Evolutionary conservation across 2,888 invertebrate genomes (phyloP).

Genomic region (Dione vanillae): DNA sequence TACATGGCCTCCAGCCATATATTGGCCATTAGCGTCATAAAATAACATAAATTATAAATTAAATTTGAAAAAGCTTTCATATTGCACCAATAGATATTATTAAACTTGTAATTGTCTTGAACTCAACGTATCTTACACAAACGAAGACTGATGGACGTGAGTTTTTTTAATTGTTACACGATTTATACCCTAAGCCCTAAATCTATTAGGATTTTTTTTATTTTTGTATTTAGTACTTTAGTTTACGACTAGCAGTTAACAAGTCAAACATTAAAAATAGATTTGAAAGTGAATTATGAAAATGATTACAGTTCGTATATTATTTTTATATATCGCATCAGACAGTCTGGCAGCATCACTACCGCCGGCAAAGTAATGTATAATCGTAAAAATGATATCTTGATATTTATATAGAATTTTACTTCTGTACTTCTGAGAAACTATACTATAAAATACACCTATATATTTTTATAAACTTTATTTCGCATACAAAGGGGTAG

Average conservation of each 20-base stretch:
- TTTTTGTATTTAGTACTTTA: neutral
- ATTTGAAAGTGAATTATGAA: slow-evolving; percentile 45
- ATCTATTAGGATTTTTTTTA: neutral
- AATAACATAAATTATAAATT: no score
- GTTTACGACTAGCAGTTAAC: neutral
- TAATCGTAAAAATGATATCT: slow-evolving; percentile 41
- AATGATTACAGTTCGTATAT: slow-evolving; percentile 61
- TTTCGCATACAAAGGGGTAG: no score
- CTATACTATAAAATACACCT: neutral
- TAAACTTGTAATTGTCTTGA: no score
- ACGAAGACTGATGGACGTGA: no score
- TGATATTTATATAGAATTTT: slow-evolving; percentile 27
- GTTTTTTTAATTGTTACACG: no score
- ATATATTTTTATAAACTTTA: neutral
- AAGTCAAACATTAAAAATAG: neutral
- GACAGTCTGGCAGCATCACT: slow-evolving; percentile 45
- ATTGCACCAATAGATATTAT: no score
- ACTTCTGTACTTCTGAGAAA: slow-evolving; percentile 30
- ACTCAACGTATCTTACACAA: no score
- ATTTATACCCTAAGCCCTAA: no score
- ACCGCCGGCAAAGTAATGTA: slow-evolving; percentile 33
- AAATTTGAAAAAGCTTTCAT: no score
- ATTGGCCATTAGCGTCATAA: no score
- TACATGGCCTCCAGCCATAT: no score
- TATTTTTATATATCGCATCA: slow-evolving; percentile 46